A percentile compares a stretch with the other conserved stretches of the same genome.
Conservation (phyloP, 2,888 invertebrate species). For the Branchinecta sandiegonensis region DNA sequence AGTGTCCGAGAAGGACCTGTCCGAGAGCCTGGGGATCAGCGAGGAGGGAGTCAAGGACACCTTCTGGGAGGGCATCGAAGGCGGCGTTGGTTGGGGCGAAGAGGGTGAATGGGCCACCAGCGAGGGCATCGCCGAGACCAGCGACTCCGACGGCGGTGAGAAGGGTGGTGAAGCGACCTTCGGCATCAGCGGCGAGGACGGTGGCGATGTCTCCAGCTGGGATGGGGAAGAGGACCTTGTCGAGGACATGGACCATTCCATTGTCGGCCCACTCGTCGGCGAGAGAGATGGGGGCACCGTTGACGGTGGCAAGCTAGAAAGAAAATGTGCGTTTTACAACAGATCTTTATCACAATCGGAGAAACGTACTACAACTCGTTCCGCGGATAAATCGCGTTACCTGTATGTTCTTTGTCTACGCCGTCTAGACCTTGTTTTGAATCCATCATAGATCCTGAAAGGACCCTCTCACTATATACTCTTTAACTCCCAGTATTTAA, state of each 20-base stretch:
- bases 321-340: neutral
- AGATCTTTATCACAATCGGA: too few relatives aligned
- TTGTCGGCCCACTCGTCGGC: conserved; percentile 21
- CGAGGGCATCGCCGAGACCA: conserved; percentile 17
- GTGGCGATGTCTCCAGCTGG: conserved; percentile 18
- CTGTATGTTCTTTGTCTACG: too few relatives aligned
- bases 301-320: conserved; percentile 17
- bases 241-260: conserved; percentile 26
- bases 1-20: conserved; percentile 25
- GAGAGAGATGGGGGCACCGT: conserved; percentile 19
- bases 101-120: conserved; percentile 25
- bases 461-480: too few relatives aligned
- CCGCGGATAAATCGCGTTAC: too few relatives aligned
- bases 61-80: conserved; percentile 22
- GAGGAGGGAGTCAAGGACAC: conserved; percentile 20
- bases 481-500: too few relatives aligned
- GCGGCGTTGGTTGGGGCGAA: conserved; percentile 25
- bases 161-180: conserved; percentile 20
- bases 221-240: conserved; percentile 22
- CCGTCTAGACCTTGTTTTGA: too few relatives aligned
- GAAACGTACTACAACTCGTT: too few relatives aligned
- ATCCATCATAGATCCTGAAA: too few relatives aligned
- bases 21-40: conserved; percentile 23
- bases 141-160: conserved; percentile 19
- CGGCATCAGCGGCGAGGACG: conserved; percentile 19